Evolutionary conservation across 92 coral and sea anemone genomes (phyloP), one percentile per base, ranked within the genome.

Genomic region (Meandrina meandrites): DNA sequence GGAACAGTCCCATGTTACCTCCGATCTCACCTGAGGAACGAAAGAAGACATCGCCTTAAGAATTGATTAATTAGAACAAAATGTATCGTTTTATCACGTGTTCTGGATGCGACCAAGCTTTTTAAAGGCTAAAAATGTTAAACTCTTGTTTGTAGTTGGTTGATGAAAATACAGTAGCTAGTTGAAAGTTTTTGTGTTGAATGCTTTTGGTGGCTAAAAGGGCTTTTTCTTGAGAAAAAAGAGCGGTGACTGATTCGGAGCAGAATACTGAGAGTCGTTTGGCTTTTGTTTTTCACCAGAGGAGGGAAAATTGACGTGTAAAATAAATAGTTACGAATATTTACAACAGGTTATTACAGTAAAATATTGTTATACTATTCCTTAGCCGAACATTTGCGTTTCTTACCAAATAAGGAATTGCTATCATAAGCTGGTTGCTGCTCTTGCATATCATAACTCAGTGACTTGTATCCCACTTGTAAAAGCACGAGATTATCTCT

Each of bases 401-500:
- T 48, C 88, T 79, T 80, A 86, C 89, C 89, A 30, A 79, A 80
- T 28, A 86, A 71, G 45, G 85, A 56, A 72, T 80, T 79, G 27
- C 45, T 86, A 22, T 86, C 89, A 71, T 79, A 79, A 48, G 85
- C 89, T 22, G 85, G 84, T 35, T 69, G 57, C 71, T 86, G 70
- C 24, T 86, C 72, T 76, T 86, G 89, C 79, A 54, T 47, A 14
- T 79, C 85, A 54, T 86, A 86, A 51, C 73, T 80, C 56, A 86
- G 21, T 17, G 85, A 47, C 62, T 86, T 86, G 67, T 76, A 78
- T 40, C 89, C 83, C 47, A 86, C 83, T 86, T 86, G 89, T 32
- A 86, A 64, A 30, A 58, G 15, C 64, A 86, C 89, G 8, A 86
- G 89, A 40, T 86, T 86, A 16, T 86, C 76, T 58, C 89, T 86